Evolutionary conservation across 2,797 vertebrate species (phyloP).

Genomic region (Smutsia gigantea): DNA sequence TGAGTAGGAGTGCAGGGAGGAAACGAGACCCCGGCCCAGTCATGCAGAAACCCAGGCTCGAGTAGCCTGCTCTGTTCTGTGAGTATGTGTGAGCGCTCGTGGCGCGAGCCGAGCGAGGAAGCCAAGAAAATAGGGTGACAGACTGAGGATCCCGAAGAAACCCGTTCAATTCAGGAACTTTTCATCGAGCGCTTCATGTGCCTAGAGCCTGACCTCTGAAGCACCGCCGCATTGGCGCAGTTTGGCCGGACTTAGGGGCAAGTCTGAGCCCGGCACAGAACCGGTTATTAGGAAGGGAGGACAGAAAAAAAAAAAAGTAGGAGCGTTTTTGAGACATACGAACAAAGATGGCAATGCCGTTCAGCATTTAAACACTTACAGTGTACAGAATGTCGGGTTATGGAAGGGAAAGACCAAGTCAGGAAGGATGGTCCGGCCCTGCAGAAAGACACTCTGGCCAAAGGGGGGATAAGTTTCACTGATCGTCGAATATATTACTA

Average conservation of each 20-base stretch:
- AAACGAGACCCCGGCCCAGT: slow-evolving; percentile 52
- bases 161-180: slow-evolving; percentile 16
- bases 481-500: background rate
- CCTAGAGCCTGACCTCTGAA: background rate
- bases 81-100: background rate
- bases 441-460: background rate
- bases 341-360: background rate
- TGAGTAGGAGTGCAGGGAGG: background rate
- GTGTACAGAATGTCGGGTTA: background rate
- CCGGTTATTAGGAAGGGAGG: background rate
- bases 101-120: background rate
- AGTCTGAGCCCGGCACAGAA: background rate
- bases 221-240: slow-evolving; percentile 59
- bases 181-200: background rate
- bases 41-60: background rate
- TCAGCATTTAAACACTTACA: background rate
- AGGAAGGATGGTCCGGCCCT: background rate
- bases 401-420: background rate
- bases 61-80: background rate
- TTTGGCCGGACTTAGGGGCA: background rate
- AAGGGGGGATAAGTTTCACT: background rate
- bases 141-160: background rate
- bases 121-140: background rate
- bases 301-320: background rate
- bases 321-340: background rate